phyloP scores from a whole-genome alignment of 2,797 vertebrate genomes.

The Antennarius maculatus region DNA sequence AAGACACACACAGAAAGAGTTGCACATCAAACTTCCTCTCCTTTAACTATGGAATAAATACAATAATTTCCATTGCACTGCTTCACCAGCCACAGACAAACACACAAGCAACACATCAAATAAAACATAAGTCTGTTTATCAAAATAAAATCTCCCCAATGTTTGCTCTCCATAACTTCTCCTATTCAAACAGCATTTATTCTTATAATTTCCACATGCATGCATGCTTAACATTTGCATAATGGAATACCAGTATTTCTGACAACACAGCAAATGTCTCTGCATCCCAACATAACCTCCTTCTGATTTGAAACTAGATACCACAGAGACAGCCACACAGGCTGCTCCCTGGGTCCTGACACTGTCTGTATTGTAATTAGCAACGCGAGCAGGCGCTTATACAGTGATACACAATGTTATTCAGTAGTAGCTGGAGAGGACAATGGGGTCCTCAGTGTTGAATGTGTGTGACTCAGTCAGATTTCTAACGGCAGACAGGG shows the following conservation, averaged over 20 bases:
- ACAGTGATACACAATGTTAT: slow-evolving; percentile 67
- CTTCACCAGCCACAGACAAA: slow-evolving; percentile 8
- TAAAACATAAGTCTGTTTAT: slow-evolving; percentile 34
- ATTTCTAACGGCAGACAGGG: slow-evolving; percentile 58
- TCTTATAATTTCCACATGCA: slow-evolving; percentile 28
- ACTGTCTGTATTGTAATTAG: slow-evolving; percentile 70
- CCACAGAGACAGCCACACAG: slow-evolving; percentile 43
- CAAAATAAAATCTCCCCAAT: slow-evolving; percentile 37
- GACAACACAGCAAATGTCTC: slow-evolving; percentile 43
- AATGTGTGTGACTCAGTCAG: slow-evolving; percentile 71
- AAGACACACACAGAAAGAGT: slow-evolving; percentile 11
- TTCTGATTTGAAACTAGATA: slow-evolving; percentile 44
- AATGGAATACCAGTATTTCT: slow-evolving; percentile 33
- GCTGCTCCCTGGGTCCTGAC: slow-evolving; percentile 51
- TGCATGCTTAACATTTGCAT: slow-evolving; percentile 27
- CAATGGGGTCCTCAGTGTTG: slow-evolving; percentile 69
- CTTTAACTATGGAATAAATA: slow-evolving; percentile 30
- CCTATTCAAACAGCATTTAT: slow-evolving; percentile 4
- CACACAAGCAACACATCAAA: slow-evolving; percentile 34
- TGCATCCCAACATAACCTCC: slow-evolving; percentile 49
- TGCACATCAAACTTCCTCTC: slow-evolving; percentile 24
- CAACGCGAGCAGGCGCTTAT: slow-evolving; percentile 54
- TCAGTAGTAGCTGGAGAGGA: slow-evolving; percentile 59
- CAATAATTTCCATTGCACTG: slow-evolving; percentile 39
- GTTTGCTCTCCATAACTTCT: slow-evolving; percentile 23